Evolutionary conservation across 2,888 invertebrate genomes (phyloP).

Genomic region (Ormia ochracea): DNA sequence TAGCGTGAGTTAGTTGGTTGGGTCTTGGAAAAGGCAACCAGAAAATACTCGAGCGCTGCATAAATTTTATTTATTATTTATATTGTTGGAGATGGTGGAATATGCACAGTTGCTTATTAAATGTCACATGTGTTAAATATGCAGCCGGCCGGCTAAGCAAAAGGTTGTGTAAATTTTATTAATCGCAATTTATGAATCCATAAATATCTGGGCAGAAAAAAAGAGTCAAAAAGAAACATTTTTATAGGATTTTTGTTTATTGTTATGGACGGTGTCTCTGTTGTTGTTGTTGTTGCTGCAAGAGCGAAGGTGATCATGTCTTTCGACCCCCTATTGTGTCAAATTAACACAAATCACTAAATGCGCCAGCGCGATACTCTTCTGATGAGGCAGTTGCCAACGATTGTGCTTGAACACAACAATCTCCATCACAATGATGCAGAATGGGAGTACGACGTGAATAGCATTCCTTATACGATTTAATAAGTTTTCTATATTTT

Average conservation of each 20-base stretch:
- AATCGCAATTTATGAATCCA: conserved; percentile 76
- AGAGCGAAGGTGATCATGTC: conserved; percentile 48
- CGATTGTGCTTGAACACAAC: not conserved
- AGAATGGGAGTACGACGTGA: not conserved
- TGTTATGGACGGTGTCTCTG: not conserved
- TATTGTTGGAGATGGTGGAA: conserved; percentile 29
- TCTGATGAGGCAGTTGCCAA: not conserved
- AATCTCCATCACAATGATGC: not conserved
- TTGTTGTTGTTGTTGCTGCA: conserved; percentile 20
- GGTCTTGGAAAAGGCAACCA: not conserved
- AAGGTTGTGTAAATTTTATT: conserved; percentile 74
- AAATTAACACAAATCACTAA: conserved; percentile 63
- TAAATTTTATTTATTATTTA: conserved; percentile 25
- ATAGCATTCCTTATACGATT: too few species aligned
- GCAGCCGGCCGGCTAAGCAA: conserved; percentile 57
- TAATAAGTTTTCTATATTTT: too few species aligned
- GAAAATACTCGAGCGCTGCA: conserved; percentile 7
- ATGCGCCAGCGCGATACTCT: conserved; percentile 40
- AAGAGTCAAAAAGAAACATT: conserved; percentile 15
- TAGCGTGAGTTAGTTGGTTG: conserved; percentile 10
- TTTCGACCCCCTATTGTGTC: conserved; percentile 58
- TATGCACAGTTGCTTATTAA: conserved; percentile 58
- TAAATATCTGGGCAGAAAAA: conserved; percentile 68
- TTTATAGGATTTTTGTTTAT: conserved; percentile 36
- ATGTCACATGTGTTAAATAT: conserved; percentile 62